Conservation (phyloP, 1,140 invertebrate species). For the Rhagoletis zephyria region DNA sequence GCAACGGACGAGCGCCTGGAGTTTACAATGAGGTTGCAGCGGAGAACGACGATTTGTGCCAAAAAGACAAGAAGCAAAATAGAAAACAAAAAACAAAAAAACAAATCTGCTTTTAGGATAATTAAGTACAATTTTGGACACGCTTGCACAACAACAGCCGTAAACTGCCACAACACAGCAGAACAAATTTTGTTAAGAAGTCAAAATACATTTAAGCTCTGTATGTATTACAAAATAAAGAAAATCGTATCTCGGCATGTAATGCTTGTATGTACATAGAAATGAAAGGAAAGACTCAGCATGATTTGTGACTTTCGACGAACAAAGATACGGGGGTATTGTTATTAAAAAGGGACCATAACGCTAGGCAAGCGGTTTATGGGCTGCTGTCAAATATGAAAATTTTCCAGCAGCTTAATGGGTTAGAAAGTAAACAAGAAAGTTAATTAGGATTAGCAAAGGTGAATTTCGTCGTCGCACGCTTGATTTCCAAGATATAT, state of each 20-base stretch:
- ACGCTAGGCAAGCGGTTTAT: neutral
- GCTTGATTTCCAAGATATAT: too few species aligned
- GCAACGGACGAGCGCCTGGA: neutral
- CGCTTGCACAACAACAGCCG: neutral
- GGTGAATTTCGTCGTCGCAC: neutral
- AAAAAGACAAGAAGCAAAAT: neutral
- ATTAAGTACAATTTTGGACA: slow-evolving; percentile 47
- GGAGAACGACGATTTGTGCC: slow-evolving; percentile 18
- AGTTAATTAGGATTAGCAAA: slow-evolving; percentile 43
- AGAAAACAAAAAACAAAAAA: neutral
- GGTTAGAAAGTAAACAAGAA: slow-evolving; percentile 24
- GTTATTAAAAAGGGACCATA: neutral
- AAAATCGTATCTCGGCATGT: neutral
- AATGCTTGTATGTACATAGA: too few species aligned
- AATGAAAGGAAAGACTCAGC: neutral
- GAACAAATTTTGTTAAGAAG: neutral
- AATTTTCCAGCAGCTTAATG: neutral
- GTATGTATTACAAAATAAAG: neutral
- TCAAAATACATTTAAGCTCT: neutral
- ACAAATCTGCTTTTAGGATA: slow-evolving; percentile 42
- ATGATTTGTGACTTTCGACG: neutral
- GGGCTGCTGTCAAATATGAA: neutral
- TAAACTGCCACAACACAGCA: neutral
- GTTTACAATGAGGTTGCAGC: neutral
- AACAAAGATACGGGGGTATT: neutral